A percentile compares a stretch with the other conserved stretches of the same genome.
Evolutionary conservation across 2,888 invertebrate species (phyloP).

Genomic region (Hartigia nigra): DNA sequence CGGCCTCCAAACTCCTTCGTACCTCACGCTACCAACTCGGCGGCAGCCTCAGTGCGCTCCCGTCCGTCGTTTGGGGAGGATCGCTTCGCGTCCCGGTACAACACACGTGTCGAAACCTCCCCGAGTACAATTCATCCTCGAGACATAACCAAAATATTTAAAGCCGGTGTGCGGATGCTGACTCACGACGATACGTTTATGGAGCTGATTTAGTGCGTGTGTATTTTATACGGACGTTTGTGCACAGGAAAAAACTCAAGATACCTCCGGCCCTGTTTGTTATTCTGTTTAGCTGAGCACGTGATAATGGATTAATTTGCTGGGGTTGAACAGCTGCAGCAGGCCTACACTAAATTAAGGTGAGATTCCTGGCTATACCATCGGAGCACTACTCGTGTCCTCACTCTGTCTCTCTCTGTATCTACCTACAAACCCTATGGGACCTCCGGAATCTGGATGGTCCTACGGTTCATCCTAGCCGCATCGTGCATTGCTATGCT

Average conservation of each 20-base stretch:
- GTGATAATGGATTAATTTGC: constrained; percentile 49
- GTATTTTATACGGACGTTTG: constrained; percentile 10
- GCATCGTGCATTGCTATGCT: neutral
- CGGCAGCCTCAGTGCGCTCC: constrained; percentile 38
- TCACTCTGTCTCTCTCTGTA: neutral
- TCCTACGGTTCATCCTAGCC: neutral
- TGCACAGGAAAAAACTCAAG: neutral
- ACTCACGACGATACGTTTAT: constrained; percentile 21
- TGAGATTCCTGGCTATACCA: constrained; percentile 33
- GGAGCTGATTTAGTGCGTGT: constrained; percentile 26
- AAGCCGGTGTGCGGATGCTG: constrained; percentile 11
- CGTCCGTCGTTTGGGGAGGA: constrained; percentile 29
- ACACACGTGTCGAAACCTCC: constrained; percentile 30
- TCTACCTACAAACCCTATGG: neutral
- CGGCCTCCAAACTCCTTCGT: neutral
- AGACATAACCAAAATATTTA: constrained; percentile 22
- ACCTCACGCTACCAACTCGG: neutral
- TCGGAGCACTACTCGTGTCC: neutral
- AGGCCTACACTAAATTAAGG: constrained; percentile 48
- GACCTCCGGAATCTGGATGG: neutral
- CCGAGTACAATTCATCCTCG: constrained; percentile 4
- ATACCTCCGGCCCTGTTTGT: constrained; percentile 15
- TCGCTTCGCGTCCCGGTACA: constrained; percentile 13
- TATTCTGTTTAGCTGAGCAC: constrained; percentile 28
- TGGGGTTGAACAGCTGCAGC: constrained; percentile 24